These are phyloP conservation scores for Macroramphosus scolopax DNA, from an alignment of 2,797 vertebrate genomes.

Conservation along the genomic window DNA sequence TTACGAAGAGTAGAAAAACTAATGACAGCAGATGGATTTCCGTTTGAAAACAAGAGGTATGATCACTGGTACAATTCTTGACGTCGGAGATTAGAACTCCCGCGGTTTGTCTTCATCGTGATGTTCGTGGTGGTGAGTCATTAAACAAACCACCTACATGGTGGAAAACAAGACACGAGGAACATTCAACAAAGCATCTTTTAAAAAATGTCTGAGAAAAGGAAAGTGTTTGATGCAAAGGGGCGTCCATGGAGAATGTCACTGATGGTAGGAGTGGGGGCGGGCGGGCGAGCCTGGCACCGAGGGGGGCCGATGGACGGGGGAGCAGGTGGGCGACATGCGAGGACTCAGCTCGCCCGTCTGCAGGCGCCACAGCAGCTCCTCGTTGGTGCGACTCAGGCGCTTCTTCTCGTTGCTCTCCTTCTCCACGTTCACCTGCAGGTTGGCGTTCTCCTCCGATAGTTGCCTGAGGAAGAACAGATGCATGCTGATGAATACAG, in stretches of 20 bases:
- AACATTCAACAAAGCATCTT: slow-evolving; percentile 24
- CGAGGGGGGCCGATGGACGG: slow-evolving; percentile 80
- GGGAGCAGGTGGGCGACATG: slow-evolving; percentile 83
- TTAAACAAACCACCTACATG: slow-evolving; percentile 6
- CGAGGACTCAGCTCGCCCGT: slow-evolving; percentile 89
- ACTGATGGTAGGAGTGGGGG: slow-evolving; percentile 79
- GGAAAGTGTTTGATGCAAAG: slow-evolving; percentile 26
- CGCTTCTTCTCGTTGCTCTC: slow-evolving; percentile 97
- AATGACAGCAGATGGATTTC: slow-evolving; percentile 25
- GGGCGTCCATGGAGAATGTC: slow-evolving; percentile 36
- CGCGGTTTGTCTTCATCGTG: no score
- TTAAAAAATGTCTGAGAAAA: no score
- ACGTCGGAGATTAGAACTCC: slow-evolving; percentile 38
- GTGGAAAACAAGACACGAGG: slow-evolving; percentile 23
- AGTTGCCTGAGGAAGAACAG: slow-evolving; percentile 81
- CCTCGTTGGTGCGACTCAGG: slow-evolving; percentile 92
- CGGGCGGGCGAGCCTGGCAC: slow-evolving; percentile 84
- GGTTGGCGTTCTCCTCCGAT: slow-evolving; percentile 92
- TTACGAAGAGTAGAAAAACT: slow-evolving; percentile 21
- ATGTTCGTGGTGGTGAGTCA: no score
- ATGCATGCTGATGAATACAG: no score
- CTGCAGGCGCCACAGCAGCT: slow-evolving; percentile 97
- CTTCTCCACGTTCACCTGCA: slow-evolving; percentile 92
- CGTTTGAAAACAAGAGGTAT: slow-evolving; percentile 23
- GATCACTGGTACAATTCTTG: slow-evolving; percentile 34